Evolutionary conservation across 1,140 invertebrate genomes (phyloP).

Genomic region (Drosophila paulistorum): DNA sequence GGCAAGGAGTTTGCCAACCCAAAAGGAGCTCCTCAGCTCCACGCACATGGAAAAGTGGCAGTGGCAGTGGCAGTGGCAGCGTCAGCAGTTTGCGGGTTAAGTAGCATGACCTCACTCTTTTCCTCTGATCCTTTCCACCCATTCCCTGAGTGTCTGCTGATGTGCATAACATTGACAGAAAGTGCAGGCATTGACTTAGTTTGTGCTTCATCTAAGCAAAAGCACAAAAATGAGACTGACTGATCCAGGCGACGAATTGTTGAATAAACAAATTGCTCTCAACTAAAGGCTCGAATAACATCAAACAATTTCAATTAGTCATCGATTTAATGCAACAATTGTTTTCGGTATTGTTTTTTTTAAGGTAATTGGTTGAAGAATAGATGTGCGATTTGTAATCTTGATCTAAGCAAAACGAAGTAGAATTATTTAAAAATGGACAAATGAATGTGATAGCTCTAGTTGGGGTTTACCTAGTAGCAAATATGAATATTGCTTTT

Average conservation of each 20-base stretch:
- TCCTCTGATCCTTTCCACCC: neutral
- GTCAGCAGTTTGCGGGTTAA: slow-evolving; percentile 74
- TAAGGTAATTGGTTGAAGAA: no score
- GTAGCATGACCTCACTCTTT: slow-evolving; percentile 52
- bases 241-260: slow-evolving; percentile 18
- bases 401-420: no score
- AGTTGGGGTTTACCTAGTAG: no score
- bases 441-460: no score
- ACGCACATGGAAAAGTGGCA: slow-evolving; percentile 44
- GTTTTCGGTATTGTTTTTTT: no score
- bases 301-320: no score
- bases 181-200: slow-evolving; percentile 47
- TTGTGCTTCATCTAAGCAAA: neutral
- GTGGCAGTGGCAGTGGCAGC: slow-evolving; percentile 39
- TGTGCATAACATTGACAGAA: slow-evolving; percentile 78
- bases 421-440: no score
- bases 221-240: neutral
- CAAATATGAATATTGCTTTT: neutral
- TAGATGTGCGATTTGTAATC: no score
- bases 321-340: neutral
- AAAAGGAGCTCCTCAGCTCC: neutral
- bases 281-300: neutral
- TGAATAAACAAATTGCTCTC: neutral
- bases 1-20: slow-evolving; percentile 39
- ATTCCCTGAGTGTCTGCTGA: slow-evolving; percentile 42